phyloP scores from a whole-genome alignment of 2,888 invertebrate genomes.

The Microchrysa polita region DNA sequence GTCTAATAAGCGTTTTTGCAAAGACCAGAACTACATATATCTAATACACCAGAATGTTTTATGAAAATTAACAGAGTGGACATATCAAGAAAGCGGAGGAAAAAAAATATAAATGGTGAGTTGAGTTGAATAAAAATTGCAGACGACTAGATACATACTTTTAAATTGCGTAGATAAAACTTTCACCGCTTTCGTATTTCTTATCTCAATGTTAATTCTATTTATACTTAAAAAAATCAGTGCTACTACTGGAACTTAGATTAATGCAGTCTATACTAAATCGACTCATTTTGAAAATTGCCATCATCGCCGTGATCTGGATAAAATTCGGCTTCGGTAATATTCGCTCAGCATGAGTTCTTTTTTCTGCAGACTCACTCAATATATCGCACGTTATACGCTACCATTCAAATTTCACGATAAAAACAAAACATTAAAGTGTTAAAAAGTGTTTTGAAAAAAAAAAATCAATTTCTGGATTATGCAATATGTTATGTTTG shows the following conservation, averaged over 20 bases:
- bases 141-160: not conserved
- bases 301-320: conserved; percentile 17
- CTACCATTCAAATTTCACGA: too few relatives aligned
- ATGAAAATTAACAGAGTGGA: too few relatives aligned
- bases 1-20: too few relatives aligned
- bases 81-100: too few relatives aligned
- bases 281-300: conserved; percentile 17
- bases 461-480: not conserved
- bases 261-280: too few relatives aligned
- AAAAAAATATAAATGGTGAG: too few relatives aligned
- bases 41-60: too few relatives aligned
- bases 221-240: conserved; percentile 8
- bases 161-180: not conserved
- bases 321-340: not conserved
- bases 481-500: not conserved
- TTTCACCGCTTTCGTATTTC: not conserved
- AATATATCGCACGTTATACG: too few relatives aligned
- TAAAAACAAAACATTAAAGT: not conserved
- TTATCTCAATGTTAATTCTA: conserved; percentile 9
- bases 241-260: too few relatives aligned
- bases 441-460: not conserved
- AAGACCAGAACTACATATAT: too few relatives aligned
- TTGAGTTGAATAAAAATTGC: too few relatives aligned
- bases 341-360: conserved; percentile 16
- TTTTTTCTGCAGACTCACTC: not conserved